phyloP scores from a whole-genome alignment of 2,888 invertebrate species.

The Dorcus parallelipipedus region DNA sequence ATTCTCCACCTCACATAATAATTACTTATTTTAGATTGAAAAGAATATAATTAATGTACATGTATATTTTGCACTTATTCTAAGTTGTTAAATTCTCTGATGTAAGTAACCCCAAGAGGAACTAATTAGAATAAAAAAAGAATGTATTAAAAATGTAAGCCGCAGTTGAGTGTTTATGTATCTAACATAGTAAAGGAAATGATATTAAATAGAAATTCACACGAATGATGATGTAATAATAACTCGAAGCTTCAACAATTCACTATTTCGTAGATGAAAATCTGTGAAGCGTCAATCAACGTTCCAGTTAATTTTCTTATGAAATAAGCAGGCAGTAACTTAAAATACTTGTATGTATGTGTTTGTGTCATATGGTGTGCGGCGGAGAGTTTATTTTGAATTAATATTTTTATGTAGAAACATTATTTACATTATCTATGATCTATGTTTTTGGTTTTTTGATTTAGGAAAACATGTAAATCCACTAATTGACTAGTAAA shows the following conservation, averaged over 20 bases:
- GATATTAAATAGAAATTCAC: conserved; percentile 5
- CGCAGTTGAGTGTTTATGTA: no score
- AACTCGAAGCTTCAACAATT: conserved; percentile 11
- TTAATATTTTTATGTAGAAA: conserved; percentile 30
- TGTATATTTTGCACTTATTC: no score
- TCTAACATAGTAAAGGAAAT: no score
- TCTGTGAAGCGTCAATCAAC: conserved; percentile 27
- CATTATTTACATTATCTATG: conserved; percentile 23
- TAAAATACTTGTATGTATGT: conserved; percentile 13
- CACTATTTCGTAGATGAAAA: conserved; percentile 16
- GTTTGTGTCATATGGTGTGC: conserved; percentile 27
- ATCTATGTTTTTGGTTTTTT: conserved; percentile 23
- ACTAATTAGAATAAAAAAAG: no score
- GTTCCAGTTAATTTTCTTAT: conserved; percentile 25
- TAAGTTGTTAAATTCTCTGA: no score
- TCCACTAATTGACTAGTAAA: conserved; percentile 2
- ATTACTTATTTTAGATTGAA: no score
- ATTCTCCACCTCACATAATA: no score
- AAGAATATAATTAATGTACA: no score
- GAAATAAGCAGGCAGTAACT: conserved; percentile 25
- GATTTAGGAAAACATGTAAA: conserved; percentile 4
- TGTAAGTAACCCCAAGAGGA: no score
- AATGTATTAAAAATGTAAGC: no score
- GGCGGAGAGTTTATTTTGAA: conserved; percentile 28
- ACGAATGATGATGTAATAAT: conserved; percentile 17